Conservation (phyloP, 2,797 vertebrate species). For the Rhabdophis nuchalis region DNA sequence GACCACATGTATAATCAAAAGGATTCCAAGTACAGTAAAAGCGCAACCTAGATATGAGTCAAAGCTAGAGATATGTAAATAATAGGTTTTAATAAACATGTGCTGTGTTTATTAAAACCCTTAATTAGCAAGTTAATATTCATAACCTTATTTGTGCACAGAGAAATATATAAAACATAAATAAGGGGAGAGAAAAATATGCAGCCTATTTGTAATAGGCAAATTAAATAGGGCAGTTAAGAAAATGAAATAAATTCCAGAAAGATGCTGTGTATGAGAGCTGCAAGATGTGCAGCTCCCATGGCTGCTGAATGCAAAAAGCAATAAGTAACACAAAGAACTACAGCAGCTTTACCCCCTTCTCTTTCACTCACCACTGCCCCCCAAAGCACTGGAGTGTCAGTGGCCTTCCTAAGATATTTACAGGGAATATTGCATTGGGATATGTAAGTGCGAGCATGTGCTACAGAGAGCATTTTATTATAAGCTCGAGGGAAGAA, state of each 20-base stretch:
- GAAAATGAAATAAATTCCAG: not conserved
- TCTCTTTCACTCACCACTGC: not conserved
- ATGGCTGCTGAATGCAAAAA: not conserved
- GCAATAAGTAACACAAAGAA: not conserved
- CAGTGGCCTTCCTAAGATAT: not conserved
- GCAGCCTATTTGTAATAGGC: not conserved
- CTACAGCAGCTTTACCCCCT: not conserved
- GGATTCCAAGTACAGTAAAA: not conserved
- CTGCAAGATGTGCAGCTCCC: not conserved
- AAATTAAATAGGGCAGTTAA: not conserved
- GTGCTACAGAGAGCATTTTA: not conserved
- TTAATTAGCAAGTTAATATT: not conserved
- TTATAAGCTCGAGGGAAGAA: not conserved
- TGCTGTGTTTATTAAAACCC: accelerated
- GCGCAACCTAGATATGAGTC: not conserved
- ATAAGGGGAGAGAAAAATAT: not conserved
- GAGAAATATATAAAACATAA: not conserved
- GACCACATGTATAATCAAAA: not conserved
- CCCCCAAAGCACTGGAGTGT: not conserved
- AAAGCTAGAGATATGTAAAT: accelerated
- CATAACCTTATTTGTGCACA: not conserved
- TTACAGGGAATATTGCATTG: not conserved
- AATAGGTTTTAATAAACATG: not conserved
- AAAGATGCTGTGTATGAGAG: not conserved
- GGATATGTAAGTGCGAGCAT: not conserved